Evolutionary conservation across 2,888 invertebrate species (phyloP).

Genomic region (Ectemnius cavifrons): DNA sequence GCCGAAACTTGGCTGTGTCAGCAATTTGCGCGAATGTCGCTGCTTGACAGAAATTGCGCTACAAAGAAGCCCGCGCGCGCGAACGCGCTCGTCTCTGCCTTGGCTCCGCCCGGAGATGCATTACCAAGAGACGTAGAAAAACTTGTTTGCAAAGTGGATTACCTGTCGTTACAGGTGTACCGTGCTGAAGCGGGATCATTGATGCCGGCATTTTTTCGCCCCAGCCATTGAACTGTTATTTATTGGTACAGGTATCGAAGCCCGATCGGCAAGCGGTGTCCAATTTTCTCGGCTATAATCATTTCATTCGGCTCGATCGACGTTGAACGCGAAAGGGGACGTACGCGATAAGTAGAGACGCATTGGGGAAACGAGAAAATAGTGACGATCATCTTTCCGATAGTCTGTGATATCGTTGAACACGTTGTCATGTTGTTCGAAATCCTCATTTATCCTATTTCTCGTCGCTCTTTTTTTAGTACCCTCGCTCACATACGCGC

Average conservation of each 20-base stretch:
- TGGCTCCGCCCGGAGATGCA: conserved; percentile 16
- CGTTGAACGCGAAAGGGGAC: neutral
- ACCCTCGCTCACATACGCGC: conserved; percentile 67
- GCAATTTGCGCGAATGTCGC: conserved; percentile 14
- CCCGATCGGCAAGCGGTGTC: conserved; percentile 22
- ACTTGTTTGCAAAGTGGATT: conserved; percentile 41
- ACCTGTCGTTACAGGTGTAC: conserved; percentile 21
- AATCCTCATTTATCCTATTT: conserved; percentile 16
- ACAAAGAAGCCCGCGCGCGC: conserved; percentile 6
- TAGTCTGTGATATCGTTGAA: conserved; percentile 7
- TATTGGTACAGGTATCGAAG: neutral
- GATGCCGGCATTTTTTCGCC: conserved; percentile 35
- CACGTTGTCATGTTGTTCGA: neutral
- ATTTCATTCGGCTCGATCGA: conserved; percentile 26
- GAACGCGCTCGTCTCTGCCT: too few species aligned
- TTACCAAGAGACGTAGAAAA: conserved; percentile 25
- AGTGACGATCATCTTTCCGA: conserved; percentile 8
- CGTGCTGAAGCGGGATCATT: conserved; percentile 29
- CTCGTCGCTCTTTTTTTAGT: conserved; percentile 63
- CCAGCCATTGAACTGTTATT: conserved; percentile 40
- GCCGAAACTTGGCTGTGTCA: conserved; percentile 3
- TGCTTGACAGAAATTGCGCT: conserved; percentile 10
- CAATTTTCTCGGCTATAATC: conserved; percentile 27
- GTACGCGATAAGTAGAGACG: too few species aligned
- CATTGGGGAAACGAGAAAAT: too few species aligned